Percentiles rank a stretch among this genome's conserved stretches.
Evolutionary conservation across 1,140 invertebrate genomes (phyloP).

Genomic region (Drosophila carrolli): DNA sequence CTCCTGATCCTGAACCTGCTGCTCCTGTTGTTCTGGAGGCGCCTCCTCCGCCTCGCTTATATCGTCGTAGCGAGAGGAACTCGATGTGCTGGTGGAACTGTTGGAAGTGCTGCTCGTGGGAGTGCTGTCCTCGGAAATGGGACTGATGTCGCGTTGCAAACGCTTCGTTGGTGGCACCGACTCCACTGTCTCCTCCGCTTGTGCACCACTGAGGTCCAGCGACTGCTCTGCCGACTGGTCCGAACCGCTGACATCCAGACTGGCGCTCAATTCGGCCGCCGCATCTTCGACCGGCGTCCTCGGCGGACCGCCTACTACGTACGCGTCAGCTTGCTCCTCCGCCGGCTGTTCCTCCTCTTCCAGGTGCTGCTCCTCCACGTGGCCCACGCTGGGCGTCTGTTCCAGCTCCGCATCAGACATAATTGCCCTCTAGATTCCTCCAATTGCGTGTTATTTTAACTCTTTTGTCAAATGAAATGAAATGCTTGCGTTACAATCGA

Average conservation of each 20-base stretch:
- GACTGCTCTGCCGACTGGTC: constrained; percentile 36
- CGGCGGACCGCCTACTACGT: constrained; percentile 10
- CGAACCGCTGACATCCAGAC: constrained; percentile 51
- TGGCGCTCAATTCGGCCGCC: constrained; percentile 43
- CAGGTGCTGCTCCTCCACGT: background rate
- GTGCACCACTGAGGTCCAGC: constrained; percentile 21
- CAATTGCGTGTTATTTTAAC: background rate
- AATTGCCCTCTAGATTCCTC: background rate
- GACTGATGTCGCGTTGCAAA: constrained; percentile 20
- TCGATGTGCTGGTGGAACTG: constrained; percentile 7
- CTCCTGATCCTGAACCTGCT: background rate
- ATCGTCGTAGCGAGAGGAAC: constrained; percentile 22
- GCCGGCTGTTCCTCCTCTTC: constrained; percentile 4
- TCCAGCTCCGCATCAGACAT: constrained; percentile 31
- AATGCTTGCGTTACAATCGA: background rate
- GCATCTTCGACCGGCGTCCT: constrained; percentile 53
- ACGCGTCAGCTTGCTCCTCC: background rate
- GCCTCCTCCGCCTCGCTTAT: constrained; percentile 19
- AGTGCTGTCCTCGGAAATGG: constrained; percentile 30
- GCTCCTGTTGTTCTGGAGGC: background rate
- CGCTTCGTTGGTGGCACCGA: constrained; percentile 18
- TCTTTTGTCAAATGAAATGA: background rate
- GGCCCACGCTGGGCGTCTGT: constrained; percentile 17
- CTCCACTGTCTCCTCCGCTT: background rate
- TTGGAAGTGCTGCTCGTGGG: constrained; percentile 1